These are phyloP conservation scores for Bos taurus DNA, from an alignment of 2,113 vertebrate genomes.

Conservation along the genomic window DNA sequence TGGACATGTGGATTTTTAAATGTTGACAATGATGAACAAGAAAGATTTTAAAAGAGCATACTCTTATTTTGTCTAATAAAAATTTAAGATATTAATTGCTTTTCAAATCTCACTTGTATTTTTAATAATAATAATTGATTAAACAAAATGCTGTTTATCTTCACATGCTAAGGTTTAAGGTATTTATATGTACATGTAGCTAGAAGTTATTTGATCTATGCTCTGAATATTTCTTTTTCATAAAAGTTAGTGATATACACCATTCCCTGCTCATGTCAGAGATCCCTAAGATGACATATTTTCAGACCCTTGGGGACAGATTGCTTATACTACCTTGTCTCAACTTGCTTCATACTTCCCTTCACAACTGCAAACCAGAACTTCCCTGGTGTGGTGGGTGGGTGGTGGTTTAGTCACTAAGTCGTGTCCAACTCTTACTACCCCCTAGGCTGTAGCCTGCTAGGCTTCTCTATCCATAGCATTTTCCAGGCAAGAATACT, in stretches of 20 bases:
- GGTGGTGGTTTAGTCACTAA: no score
- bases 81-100: not conserved
- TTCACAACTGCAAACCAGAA: not conserved
- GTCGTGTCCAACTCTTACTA: no score
- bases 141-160: not conserved
- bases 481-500: no score
- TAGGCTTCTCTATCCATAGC: no score
- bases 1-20: not conserved
- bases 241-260: not conserved
- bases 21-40: not conserved
- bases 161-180: not conserved
- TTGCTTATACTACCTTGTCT: not conserved
- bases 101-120: not conserved
- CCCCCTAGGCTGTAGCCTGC: accelerated
- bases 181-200: not conserved
- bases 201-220: not conserved
- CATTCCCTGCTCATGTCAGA: not conserved
- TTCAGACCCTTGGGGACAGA: not conserved
- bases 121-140: not conserved
- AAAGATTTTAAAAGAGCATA: not conserved
- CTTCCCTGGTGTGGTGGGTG: not conserved
- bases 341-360: not conserved
- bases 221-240: not conserved
- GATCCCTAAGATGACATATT: not conserved
- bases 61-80: not conserved